These are phyloP conservation scores for Sinocyclocheilus rhinocerous DNA, from an alignment of 2,113 vertebrate genomes.

Conservation along the genomic window DNA sequence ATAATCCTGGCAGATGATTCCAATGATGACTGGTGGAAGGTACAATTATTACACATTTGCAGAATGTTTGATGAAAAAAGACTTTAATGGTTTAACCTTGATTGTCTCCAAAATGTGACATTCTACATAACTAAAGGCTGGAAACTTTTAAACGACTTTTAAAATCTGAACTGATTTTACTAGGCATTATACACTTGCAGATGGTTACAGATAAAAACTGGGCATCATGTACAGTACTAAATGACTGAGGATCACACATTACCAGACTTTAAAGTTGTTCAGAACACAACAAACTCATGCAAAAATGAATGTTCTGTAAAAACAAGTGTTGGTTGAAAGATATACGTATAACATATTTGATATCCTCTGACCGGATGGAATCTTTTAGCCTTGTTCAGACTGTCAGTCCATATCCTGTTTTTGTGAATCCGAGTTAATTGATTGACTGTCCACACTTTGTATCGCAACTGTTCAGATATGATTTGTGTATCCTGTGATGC, in stretches of 20 bases:
- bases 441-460: neutral
- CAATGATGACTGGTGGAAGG: conserved; percentile 99
- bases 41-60: conserved; percentile 54
- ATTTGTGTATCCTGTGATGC: no score
- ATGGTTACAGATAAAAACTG: neutral
- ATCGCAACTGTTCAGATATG: no score
- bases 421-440: neutral
- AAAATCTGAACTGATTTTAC: neutral
- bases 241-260: neutral
- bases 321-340: neutral
- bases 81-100: neutral
- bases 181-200: neutral
- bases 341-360: neutral
- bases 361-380: neutral
- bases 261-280: neutral
- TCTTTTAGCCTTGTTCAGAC: neutral
- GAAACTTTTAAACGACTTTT: neutral
- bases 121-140: neutral
- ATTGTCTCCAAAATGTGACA: neutral
- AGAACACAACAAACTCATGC: neutral
- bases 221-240: neutral
- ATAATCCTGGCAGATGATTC: conserved; percentile 91
- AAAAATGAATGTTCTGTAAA: no score
- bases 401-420: neutral
- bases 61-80: no score